A percentile compares a stretch with the other conserved stretches of the same genome.
Evolutionary conservation across 2,888 invertebrate genomes (phyloP).

Genomic region (Coelinius sp.): DNA sequence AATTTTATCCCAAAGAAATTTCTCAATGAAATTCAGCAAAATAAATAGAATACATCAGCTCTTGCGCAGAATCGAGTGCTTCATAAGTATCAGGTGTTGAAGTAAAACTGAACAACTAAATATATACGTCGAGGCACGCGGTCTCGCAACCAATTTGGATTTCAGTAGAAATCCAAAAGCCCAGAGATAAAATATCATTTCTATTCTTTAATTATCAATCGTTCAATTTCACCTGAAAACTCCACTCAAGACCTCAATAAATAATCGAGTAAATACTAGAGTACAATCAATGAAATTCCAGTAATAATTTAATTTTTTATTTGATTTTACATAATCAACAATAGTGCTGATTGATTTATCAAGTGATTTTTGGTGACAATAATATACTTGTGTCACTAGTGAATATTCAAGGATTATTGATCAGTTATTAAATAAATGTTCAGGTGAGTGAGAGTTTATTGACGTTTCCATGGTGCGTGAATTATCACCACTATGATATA

Average conservation of each 20-base stretch:
- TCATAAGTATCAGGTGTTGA: conserved; percentile 46
- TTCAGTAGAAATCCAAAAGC: background rate
- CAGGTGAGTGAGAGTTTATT: conserved; percentile 1
- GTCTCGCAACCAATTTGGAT: conserved; percentile 25
- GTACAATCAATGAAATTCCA: background rate
- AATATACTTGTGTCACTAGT: background rate
- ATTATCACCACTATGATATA: background rate
- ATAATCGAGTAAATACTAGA: background rate
- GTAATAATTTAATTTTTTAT: background rate
- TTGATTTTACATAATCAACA: background rate
- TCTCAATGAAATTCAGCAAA: background rate
- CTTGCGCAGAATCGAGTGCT: conserved; percentile 44
- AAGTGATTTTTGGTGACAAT: background rate
- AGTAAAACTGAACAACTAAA: conserved; percentile 55
- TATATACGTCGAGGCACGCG: conserved; percentile 62
- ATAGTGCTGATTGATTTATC: background rate
- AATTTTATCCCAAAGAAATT: too few relatives aligned
- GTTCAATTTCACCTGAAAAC: conserved; percentile 25
- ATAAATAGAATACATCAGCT: background rate
- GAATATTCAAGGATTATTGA: background rate
- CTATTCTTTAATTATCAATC: conserved; percentile 29
- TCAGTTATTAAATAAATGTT: background rate
- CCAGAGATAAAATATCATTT: background rate
- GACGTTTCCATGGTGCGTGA: background rate
- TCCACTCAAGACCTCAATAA: background rate